Base-by-base conservation (phyloP, 2,888 invertebrate genomes). In the Tenthredo distinguenda region DNA sequence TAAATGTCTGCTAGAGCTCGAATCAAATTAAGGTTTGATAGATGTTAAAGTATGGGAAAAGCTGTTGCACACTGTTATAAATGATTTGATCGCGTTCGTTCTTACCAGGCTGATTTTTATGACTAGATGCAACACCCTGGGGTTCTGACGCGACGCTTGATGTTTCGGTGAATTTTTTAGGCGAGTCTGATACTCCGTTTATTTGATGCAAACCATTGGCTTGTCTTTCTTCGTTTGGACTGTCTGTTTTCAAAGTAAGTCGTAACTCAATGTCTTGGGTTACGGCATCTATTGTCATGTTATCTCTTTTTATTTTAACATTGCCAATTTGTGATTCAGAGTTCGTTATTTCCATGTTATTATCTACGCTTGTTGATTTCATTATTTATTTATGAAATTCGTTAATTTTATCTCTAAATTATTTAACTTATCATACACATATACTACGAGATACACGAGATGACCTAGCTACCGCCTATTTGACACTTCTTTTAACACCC, bases 91-190 rank as follows among this genome's bases (percentile, higher is more conserved):
- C n/a, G 40, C 37, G 34, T 68, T 34, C 1, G 31, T 72, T 55
- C 87, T 85, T 89, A 93, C 93, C 92, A 87, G 90, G 89, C 89
- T 92, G 90, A 87, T 90, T 90, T 89, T 90, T 89, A 90, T 92
- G 92, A 93, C 92, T 93, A 93, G 92, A 90, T 90, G 92, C 91
- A 88, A 89, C 88, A 84, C 87, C 88, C 87, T 90, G 89, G 84
- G 89, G 86, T 89, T 90, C 88, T 47, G 47, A 47, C 37, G 87
- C 86, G 84, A 87, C 87, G 87, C 87, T 89, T 6, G 87, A 82
- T n/a, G 87, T 85, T 72, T 91, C 89, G 62, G 89, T 86, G 87
- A 81, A 88, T 87, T 87, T 90, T 86, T 89, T 88, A 47, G 90
- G 90, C 18, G 90, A 90, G 74, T 91, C 91, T 87, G 90, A 92